Evolutionary conservation across 2,888 invertebrate genomes (phyloP), one percentile per base, ranked within the genome.

Genomic region (Adelognathus sp.): DNA sequence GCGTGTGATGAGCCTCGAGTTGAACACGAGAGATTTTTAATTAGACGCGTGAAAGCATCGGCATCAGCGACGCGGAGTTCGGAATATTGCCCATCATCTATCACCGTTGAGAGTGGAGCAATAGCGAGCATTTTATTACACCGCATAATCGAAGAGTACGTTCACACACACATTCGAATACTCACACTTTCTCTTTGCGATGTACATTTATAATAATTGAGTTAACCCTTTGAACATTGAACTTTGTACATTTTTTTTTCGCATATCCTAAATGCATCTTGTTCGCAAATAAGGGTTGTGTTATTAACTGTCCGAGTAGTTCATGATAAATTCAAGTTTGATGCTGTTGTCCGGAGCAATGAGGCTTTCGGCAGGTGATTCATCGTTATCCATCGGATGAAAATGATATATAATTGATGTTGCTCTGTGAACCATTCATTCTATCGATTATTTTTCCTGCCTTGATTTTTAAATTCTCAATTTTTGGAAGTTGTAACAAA

Each of bases 11-110:
- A 61, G 63, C 29, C 61, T 24, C 64, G 27, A 76, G 78, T 58
- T 66, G 70, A 39, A 67, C 67, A n/a, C n/a, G n/a, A n/a, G 50
- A 81, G 79, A 85, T 86, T 87, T 87, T 87, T 87, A 86, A 87
- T 86, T 85, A 87, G 81, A 82, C 71, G 80, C 81, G 82, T 83
- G 82, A 61, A 58, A 66, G 52, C 36, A 54, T 21, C 39, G 21
- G 46, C 61, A 70, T 60, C 31, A 46, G 41, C 27, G 16, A 27
- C n/a, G 50, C 14, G 74, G 16, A 39, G 50, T 54, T 41, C 27
- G 24, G 58, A 64, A 66, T 74, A 66, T 54, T 58, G 66, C 69
- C 44, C 74, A 80, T 81, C 79, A 84, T 84, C 84, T 82, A 85
- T 85, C 85, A 83, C 76, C 54, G 67, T 9, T 3, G 39, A 54